A percentile compares a stretch with the other conserved stretches of the same genome.
Conservation (phyloP, 2,888 invertebrate species). For the Tetramorium bicarinatum region DNA sequence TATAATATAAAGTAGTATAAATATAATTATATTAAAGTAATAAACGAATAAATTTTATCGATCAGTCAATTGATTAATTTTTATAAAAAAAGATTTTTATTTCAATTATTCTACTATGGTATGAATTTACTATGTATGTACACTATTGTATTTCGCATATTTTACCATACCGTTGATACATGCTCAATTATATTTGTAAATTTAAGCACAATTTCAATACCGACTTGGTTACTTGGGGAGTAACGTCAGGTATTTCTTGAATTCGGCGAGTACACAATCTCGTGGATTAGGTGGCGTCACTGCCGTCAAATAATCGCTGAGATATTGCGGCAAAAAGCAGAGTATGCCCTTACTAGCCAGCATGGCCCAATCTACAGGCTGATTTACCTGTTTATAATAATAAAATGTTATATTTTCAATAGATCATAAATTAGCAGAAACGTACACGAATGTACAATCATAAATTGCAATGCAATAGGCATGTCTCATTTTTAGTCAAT, state of each 20-base stretch:
- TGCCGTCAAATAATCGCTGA: slow-evolving; percentile 88
- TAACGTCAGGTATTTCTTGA: slow-evolving; percentile 83
- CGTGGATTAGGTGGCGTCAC: slow-evolving; percentile 78
- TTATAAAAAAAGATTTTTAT: slow-evolving; percentile 8
- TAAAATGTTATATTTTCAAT: neutral
- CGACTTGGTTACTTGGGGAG: slow-evolving; percentile 77
- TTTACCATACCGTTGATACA: neutral
- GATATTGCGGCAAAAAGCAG: slow-evolving; percentile 89
- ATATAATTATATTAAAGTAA: neutral
- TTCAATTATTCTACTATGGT: neutral
- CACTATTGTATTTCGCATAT: slow-evolving; percentile 1
- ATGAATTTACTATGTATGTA: slow-evolving; percentile 25
- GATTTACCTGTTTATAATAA: slow-evolving; percentile 77
- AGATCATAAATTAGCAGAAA: neutral
- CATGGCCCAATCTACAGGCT: slow-evolving; percentile 88
- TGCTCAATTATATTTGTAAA: neutral
- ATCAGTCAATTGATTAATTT: neutral
- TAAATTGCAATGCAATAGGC: neutral
- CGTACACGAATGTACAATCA: neutral
- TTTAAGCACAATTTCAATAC: neutral
- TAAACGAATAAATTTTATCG: neutral
- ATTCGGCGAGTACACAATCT: slow-evolving; percentile 83
- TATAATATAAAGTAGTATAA: neutral
- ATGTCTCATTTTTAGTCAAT: neutral
- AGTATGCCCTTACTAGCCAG: slow-evolving; percentile 88